Base-by-base conservation (phyloP, 2,888 invertebrate genomes). In the Thymelicus lineola region DNA sequence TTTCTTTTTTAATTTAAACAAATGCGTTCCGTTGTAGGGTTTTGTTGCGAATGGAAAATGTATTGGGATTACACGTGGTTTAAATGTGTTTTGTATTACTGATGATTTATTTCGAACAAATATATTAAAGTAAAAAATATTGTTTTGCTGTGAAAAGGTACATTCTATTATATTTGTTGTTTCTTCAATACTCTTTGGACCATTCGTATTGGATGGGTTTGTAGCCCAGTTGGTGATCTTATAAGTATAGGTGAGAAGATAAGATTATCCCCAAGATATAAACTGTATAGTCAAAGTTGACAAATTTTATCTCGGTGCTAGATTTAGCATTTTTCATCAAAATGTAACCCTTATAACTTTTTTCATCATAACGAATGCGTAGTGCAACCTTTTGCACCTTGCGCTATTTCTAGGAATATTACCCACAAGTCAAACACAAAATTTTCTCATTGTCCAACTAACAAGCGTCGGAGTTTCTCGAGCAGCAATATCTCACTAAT, bases 1-100 rank as follows among this genome's bases (percentile, higher is more conserved):
- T 82, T 79, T 78, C 79, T 80, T 86, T 87, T 89, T 87, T 86
- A 86, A 87, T 88, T 87, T 84, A 82, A 80, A 86, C 82, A 87
- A 88, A 88, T 88, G 88, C 82, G 80, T 84, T 84, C 77, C 77
- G 75, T 81, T 82, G 76, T 76, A 73, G 76, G 70, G 73, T 73
- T 74, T 75, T 70, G 74, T 66, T 73, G 68, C 74, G 71, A 67
- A 74, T 71, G 72, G 69, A 72, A 76, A 75, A 77, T 75, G 74
- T 76, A 78, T 77, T 76, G 77, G 75, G 61, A 71, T 64, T 59
- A 59, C 70, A 64, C 59, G 48, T 64, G 59, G 38, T 63, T 35
- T 38, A 15, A 15, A 58, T 69, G 70, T 72, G 63, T 60, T 66
- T 72, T 73, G 50, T 62, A 66, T 66, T 57, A 71, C 65, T 57